These are phyloP conservation scores for Pluvialis apricaria DNA, from an alignment of 2,113 vertebrate genomes.

Conservation along the genomic window DNA sequence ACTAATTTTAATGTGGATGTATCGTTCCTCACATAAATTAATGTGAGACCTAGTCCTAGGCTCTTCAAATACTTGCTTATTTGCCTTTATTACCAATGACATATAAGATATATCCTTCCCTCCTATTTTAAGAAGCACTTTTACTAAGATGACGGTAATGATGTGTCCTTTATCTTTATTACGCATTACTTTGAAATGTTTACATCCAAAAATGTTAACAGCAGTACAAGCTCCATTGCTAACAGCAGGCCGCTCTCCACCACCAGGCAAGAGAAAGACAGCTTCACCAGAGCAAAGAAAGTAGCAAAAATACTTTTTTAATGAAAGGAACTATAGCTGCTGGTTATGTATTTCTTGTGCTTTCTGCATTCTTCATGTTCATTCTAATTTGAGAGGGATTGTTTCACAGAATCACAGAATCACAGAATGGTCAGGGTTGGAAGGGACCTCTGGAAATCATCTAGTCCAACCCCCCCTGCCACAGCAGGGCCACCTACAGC, in stretches of 20 bases:
- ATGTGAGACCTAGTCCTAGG: not conserved
- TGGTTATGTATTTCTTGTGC: not conserved
- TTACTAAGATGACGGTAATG: not conserved
- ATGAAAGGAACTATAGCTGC: not conserved
- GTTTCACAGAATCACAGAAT: too few relatives aligned
- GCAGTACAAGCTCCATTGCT: not conserved
- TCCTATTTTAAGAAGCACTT: not conserved
- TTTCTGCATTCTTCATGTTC: not conserved
- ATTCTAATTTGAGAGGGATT: not conserved
- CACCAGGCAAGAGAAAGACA: not conserved
- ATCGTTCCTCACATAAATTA: not conserved
- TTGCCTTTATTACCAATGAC: not conserved
- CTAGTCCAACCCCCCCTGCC: too few relatives aligned
- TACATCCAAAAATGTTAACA: not conserved
- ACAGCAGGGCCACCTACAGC: too few relatives aligned
- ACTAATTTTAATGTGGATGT: not conserved
- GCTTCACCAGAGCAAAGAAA: not conserved
- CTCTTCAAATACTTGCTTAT: not conserved
- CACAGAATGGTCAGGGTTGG: too few relatives aligned
- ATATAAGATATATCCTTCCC: not conserved
- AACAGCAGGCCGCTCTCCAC: not conserved
- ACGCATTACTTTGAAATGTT: not conserved
- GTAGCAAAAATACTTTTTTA: not conserved
- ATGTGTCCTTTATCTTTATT: not conserved
- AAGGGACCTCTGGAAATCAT: too few relatives aligned